Conservation (phyloP, 2,113 vertebrate genomes). For the Craseonycteris thonglongyai region DNA sequence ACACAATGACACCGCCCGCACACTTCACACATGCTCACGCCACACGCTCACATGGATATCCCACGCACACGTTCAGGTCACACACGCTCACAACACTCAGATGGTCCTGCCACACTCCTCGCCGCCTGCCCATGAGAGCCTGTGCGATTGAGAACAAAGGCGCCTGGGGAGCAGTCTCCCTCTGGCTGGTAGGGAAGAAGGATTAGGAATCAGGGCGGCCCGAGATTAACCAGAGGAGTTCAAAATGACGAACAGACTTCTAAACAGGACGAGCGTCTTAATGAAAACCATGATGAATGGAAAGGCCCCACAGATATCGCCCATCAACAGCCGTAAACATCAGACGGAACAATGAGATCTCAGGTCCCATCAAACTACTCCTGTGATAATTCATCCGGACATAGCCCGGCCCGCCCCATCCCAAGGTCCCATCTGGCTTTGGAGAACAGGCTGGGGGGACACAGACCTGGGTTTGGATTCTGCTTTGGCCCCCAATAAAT, state of each 20-base stretch:
- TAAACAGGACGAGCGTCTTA: constrained; percentile 79
- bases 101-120: too few relatives aligned
- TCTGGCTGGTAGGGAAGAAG: constrained; percentile 53
- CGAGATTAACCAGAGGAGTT: constrained; percentile 77
- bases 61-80: neutral
- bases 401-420: constrained; percentile 69
- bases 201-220: constrained; percentile 72
- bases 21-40: neutral
- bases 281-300: constrained; percentile 82
- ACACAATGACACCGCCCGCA: rapidly evolving
- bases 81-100: neutral
- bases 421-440: constrained; percentile 39
- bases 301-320: constrained; percentile 73
- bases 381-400: constrained; percentile 77
- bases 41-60: rapidly evolving
- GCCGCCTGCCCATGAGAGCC: rapidly evolving
- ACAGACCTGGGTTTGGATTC: neutral
- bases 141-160: neutral
- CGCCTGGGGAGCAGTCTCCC: neutral
- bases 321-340: constrained; percentile 75
- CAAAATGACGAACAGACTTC: constrained; percentile 82
- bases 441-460: neutral
- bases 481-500: neutral
- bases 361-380: constrained; percentile 77
- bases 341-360: constrained; percentile 77